phyloP scores from a whole-genome alignment of 2,113 vertebrate genomes.

The Cinclus mexicanus region DNA sequence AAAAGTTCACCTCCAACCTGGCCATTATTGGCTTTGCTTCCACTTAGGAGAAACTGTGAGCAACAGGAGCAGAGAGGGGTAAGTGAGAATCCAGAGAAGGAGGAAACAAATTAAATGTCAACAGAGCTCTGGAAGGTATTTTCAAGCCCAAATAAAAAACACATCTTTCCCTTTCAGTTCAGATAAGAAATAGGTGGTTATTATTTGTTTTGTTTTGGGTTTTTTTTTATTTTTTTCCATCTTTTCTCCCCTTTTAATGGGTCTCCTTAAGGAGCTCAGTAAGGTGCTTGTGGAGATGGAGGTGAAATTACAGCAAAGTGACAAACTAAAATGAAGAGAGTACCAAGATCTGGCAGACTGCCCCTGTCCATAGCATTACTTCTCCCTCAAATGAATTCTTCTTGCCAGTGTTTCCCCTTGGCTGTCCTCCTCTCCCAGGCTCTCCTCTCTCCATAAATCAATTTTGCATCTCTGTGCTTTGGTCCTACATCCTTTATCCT shows the following conservation, averaged over 20 bases:
- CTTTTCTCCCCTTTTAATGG: neutral
- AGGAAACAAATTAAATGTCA: conserved; percentile 46
- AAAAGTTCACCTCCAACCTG: conserved; percentile 22
- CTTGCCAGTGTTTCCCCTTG: neutral
- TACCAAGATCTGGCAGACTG: neutral
- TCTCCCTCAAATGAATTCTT: neutral
- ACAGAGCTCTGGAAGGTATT: neutral
- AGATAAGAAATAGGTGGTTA: neutral
- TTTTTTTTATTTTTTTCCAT: neutral
- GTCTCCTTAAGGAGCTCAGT: neutral
- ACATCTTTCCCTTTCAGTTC: neutral
- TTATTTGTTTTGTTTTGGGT: neutral
- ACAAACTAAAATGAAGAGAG: conserved; percentile 1
- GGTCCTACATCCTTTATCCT: neutral
- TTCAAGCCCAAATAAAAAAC: neutral
- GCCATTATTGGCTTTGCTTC: conserved; percentile 17
- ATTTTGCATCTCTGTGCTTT: neutral
- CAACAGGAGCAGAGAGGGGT: neutral
- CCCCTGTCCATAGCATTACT: neutral
- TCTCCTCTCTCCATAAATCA: neutral
- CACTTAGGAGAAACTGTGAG: neutral
- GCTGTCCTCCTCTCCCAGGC: neutral
- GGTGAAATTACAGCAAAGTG: neutral
- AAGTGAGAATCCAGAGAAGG: neutral
- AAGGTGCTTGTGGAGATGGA: neutral